phyloP scores from a whole-genome alignment of 2,888 invertebrate species.

The Tachina fera region DNA sequence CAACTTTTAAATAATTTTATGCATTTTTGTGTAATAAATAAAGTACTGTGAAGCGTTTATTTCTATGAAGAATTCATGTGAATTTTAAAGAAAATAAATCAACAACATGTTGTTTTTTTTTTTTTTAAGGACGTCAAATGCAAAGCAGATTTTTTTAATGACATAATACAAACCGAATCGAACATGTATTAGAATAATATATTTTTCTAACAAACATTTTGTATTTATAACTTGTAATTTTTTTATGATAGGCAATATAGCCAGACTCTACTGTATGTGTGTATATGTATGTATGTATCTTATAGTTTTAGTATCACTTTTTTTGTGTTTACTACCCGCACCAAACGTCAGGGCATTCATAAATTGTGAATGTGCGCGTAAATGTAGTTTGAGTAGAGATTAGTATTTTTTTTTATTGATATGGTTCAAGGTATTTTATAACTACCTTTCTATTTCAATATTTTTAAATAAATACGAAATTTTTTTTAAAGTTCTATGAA shows the following conservation, averaged over 20 bases:
- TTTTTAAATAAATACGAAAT: not conserved
- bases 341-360: not conserved
- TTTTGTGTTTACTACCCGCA: not conserved
- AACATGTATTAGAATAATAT: not conserved
- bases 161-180: not conserved
- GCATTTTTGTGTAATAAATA: constrained; percentile 45
- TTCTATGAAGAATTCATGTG: constrained; percentile 17
- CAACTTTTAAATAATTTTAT: constrained; percentile 51
- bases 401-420: constrained; percentile 26
- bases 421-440: constrained; percentile 55
- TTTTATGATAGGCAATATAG: too few relatives aligned
- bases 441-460: constrained; percentile 37
- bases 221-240: too few relatives aligned
- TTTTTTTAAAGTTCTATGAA: constrained; percentile 28
- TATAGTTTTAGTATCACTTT: constrained; percentile 3
- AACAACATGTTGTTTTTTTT: constrained; percentile 18
- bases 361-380: not conserved
- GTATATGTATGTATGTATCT: not conserved
- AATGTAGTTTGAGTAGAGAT: constrained; percentile 37
- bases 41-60: constrained; percentile 34
- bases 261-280: too few relatives aligned
- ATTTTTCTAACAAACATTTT: not conserved
- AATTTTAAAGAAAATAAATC: constrained; percentile 37
- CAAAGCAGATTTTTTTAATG: not conserved
- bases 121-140: constrained; percentile 31